A percentile compares a stretch with the other conserved stretches of the same genome.
Evolutionary conservation across 1,140 invertebrate species (phyloP).

Genomic region (Diorhabda elongata): DNA sequence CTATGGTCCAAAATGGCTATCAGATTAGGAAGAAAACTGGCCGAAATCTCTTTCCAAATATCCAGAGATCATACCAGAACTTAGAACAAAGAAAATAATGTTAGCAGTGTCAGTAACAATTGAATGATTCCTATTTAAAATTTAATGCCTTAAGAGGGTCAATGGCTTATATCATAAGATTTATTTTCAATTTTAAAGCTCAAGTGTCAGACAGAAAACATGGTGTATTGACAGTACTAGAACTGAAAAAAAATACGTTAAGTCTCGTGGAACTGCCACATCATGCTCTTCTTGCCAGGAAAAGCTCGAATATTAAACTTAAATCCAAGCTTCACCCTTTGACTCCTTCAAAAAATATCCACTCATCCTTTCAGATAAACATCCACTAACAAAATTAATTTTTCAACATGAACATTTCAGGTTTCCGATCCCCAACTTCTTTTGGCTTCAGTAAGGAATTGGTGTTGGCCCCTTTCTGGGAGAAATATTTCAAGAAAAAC

Average conservation of each 20-base stretch:
- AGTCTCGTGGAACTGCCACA: not conserved
- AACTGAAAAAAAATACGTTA: not conserved
- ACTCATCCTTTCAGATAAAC: not conserved
- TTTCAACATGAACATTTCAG: not conserved
- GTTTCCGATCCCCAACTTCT: not conserved
- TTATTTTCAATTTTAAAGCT: not conserved
- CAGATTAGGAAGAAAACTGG: not conserved
- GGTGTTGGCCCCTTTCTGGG: not conserved
- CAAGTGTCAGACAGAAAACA: not conserved
- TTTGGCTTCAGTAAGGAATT: not conserved
- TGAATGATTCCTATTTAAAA: not conserved
- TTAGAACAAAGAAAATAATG: too few relatives aligned
- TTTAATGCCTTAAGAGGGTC: not conserved
- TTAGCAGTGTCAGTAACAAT: too few relatives aligned
- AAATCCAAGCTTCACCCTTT: not conserved
- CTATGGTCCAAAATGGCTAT: conserved; percentile 16
- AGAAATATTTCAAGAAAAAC: not conserved
- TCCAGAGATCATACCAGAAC: too few relatives aligned
- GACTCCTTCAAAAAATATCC: not conserved
- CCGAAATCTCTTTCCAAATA: not conserved
- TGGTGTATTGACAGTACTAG: not conserved
- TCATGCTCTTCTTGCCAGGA: too few relatives aligned
- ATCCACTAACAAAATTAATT: not conserved
- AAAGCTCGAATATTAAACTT: too few relatives aligned
- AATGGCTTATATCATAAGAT: not conserved